phyloP scores from a whole-genome alignment of 2,113 vertebrate genomes.

The Haliaeetus leucogaster region DNA sequence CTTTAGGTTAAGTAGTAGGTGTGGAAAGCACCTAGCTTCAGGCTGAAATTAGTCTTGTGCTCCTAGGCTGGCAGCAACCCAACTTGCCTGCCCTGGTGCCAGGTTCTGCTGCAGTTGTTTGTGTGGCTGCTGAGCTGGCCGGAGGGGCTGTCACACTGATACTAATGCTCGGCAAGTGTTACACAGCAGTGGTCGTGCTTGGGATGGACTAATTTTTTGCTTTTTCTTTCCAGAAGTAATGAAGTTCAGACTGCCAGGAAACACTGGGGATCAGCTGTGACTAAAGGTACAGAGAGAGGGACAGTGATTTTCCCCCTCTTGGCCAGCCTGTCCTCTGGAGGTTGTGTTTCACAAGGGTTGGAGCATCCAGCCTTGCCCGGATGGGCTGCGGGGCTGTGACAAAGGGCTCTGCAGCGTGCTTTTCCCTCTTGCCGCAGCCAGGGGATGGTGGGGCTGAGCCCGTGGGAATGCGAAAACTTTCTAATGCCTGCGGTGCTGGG shows the following conservation, averaged over 20 bases:
- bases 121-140: neutral
- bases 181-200: neutral
- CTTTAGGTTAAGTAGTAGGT: neutral
- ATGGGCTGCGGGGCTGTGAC: neutral
- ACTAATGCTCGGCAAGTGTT: neutral
- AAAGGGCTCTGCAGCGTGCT: neutral
- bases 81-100: neutral
- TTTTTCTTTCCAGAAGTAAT: slow-evolving; percentile 50
- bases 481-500: neutral
- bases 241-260: neutral
- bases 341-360: neutral
- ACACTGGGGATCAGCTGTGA: slow-evolving; percentile 14
- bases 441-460: neutral
- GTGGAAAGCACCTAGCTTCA: neutral
- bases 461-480: neutral
- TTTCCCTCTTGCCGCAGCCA: neutral
- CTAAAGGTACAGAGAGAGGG: slow-evolving; percentile 19
- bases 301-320: neutral
- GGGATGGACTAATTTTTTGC: neutral
- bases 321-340: neutral
- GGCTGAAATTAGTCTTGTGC: neutral
- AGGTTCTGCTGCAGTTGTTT: neutral
- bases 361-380: neutral
- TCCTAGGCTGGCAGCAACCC: neutral
- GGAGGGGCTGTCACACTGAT: rapidly evolving